A percentile compares a stretch with the other conserved stretches of the same genome.
Evolutionary conservation across 2,113 vertebrate genomes (phyloP).

Genomic region (Lepidiolamprologus cunningtoni): DNA sequence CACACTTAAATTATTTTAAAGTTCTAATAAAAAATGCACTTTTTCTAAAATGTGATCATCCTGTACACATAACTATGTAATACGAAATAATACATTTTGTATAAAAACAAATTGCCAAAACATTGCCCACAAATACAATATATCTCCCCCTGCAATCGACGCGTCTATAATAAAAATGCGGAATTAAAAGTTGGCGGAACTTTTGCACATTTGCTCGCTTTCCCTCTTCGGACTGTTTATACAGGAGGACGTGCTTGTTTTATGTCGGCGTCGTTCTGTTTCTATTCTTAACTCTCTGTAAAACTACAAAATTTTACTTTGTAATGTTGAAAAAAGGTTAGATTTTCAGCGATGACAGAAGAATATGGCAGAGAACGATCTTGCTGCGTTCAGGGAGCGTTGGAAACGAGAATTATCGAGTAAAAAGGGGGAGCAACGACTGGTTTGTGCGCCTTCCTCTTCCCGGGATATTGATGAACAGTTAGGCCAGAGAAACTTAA

Average conservation of each 20-base stretch:
- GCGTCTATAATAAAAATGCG: conserved; percentile 18
- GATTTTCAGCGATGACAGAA: neutral
- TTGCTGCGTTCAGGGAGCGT: conserved; percentile 60
- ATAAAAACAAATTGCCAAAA: neutral
- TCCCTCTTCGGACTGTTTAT: conserved; percentile 45
- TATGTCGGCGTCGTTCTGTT: neutral
- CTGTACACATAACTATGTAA: neutral
- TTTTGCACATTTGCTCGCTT: neutral
- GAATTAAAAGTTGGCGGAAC: conserved; percentile 54
- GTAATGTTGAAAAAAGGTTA: neutral
- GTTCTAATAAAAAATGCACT: neutral
- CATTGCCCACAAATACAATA: neutral
- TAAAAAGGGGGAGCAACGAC: neutral
- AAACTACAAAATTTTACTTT: rapidly evolving
- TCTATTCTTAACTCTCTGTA: rapidly evolving
- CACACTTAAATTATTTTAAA: neutral
- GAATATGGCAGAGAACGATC: conserved; percentile 61
- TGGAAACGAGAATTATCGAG: conserved; percentile 65
- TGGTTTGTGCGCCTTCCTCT: neutral
- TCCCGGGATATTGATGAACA: neutral
- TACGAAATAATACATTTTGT: neutral
- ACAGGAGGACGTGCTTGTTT: conserved; percentile 1
- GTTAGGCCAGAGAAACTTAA: neutral
- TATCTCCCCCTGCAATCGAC: too few relatives aligned
- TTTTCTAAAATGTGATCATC: neutral